A percentile compares a stretch with the other conserved stretches of the same genome.
phyloP scores from a whole-genome alignment of 2,797 vertebrate genomes.

The Pangasius mekongensis region DNA sequence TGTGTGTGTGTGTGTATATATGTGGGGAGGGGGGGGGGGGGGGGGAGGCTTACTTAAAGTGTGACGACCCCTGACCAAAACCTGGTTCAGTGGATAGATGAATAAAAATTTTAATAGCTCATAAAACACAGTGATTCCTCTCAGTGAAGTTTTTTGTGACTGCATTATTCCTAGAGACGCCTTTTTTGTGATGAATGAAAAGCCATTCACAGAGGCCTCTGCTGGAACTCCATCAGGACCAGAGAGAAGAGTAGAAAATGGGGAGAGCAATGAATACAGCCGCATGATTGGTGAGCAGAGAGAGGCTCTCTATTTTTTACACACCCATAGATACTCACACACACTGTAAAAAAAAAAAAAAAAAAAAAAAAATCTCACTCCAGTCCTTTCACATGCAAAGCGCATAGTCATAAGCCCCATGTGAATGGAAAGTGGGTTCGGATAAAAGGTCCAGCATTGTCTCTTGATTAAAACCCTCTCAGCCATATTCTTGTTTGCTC shows the following conservation, averaged over 20 bases:
- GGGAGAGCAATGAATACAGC: conserved; percentile 48
- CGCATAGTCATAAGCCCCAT: conserved; percentile 30
- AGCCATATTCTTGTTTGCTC: conserved; percentile 64
- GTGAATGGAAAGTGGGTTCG: conserved; percentile 15
- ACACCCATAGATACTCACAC: conserved; percentile 49
- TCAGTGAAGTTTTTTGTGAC: conserved; percentile 77
- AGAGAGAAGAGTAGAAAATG: conserved; percentile 38
- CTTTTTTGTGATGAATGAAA: conserved; percentile 59
- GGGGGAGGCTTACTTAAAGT: conserved; percentile 95
- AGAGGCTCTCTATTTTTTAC: conserved; percentile 47
- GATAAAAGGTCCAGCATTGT: conserved; percentile 44
- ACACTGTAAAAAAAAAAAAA: conserved; percentile 34
- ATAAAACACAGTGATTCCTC: conserved; percentile 95
- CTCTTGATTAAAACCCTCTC: conserved; percentile 69
- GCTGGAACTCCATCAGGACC: conserved; percentile 52
- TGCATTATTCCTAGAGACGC: conserved; percentile 71
- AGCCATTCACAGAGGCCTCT: conserved; percentile 46
- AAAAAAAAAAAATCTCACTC: conserved; percentile 21
- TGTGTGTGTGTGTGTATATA: too few species aligned
- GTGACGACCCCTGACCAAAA: conserved; percentile 93
- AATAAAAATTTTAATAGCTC: conserved; percentile 99
- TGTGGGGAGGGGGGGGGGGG: too few species aligned
- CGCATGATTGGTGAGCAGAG: conserved; percentile 41
- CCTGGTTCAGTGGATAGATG: conserved; percentile 93
- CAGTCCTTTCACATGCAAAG: conserved; percentile 48